Conservation (phyloP, 64 coral and sea anemone species). For the Astreopora myriophthalma region DNA sequence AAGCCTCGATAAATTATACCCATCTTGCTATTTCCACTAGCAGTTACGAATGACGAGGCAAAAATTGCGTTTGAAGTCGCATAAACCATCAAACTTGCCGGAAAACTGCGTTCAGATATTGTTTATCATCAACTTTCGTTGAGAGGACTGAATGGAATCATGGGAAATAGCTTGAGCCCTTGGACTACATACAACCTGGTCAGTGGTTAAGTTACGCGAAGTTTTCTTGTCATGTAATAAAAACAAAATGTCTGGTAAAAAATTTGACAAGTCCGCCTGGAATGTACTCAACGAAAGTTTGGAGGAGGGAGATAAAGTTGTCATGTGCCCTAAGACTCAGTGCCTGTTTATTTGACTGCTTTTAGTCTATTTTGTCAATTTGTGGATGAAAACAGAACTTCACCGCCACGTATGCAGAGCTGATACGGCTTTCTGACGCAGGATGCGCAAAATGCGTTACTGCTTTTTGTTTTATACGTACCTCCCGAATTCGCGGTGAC, state of each 20-base stretch:
- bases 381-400: background rate
- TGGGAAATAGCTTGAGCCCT: background rate
- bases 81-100: background rate
- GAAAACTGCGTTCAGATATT: background rate
- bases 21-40: background rate
- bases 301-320: background rate
- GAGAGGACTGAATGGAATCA: background rate
- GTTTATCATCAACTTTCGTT: background rate
- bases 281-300: too few relatives aligned
- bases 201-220: background rate
- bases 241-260: background rate
- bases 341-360: too few relatives aligned
- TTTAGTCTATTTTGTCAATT: background rate
- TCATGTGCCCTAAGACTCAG: background rate
- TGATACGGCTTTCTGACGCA: background rate
- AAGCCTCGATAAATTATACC: background rate
- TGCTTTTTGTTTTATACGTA: background rate
- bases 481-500: background rate
- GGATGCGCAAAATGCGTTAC: background rate
- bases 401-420: background rate
- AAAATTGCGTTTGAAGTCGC: background rate
- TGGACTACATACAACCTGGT: background rate
- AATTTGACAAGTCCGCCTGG: too few relatives aligned
- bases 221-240: background rate
- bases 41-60: background rate